Base-by-base conservation (phyloP, 2,113 vertebrate genomes). In the Merops nubicus region DNA sequence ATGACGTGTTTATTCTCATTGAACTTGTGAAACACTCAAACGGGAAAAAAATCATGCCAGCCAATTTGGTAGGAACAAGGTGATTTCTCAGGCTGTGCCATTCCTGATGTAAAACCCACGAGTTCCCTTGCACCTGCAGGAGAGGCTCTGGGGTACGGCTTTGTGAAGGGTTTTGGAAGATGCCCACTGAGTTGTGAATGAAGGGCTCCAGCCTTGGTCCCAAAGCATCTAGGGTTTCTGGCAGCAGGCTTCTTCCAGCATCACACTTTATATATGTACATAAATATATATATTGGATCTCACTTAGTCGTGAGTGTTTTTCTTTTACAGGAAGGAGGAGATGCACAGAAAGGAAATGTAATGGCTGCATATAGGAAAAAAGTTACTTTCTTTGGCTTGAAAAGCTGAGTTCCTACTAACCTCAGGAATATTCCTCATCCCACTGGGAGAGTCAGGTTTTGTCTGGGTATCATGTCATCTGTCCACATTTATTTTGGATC, bases 341-440 rank as follows among this genome's bases (percentile, higher is more conserved):
- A 95, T 93, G 70, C 76, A 88, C 76, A 73, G 92, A 96, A 93
- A 94, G 83, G 91, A 96, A 97, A 97, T 89, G 84, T 96, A 97
- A 96, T 92, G 96, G 92, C 86, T 96, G 77, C 50, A 57, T 91
- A 31, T 87, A 91, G 96, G 90, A 93, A 97, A 96, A 93, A 89
- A 51, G n/a, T 95, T 95, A 95, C 97, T 96, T 97, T 87, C 89
- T 96, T 98, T 98, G 97, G 96, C 97, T 96, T 96, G 86, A 94
- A 78, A 88, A 94, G 31, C 62, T 87, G 72, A 97, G 54, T 81
- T 96, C 83, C 65, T 88, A 67, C 45, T 94, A 93, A 96, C 95
- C 92, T 91, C 86, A 93, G 80, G 72, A 96, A 93, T 90, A 96
- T 93, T 94, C 88, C 73, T 91, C 38, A 88, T 94, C 86, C 96